Base-by-base conservation (phyloP, 2,888 invertebrate genomes). In the Drosophila kambysellisi region DNA sequence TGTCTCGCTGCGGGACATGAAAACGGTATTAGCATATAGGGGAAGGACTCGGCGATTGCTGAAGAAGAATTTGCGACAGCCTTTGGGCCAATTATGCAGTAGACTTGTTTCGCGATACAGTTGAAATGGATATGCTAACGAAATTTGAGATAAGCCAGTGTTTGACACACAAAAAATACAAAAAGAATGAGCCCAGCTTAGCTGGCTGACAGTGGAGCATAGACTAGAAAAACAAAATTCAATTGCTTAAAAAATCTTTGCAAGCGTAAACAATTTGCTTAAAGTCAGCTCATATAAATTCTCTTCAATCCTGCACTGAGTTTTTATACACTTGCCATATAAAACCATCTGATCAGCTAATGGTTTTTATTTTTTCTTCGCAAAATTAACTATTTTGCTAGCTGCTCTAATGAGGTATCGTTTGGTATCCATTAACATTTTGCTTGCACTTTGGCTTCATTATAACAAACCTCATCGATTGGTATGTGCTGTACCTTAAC, bases 361-460 rank as follows among this genome's bases (percentile, higher is more conserved):
- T 52, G 53, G 9, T 6, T 41, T 35, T 59, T 54, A 25, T 15
- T 46, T 46, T 12, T n/a, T 39, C 8, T 15, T 39, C 17, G 20
- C 56, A 11, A 43, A 30, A 63, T 60, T 48, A 60, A 51, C 46
- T 63, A 37, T 52, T 69, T 58, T 29, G 17, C 30, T 62, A 11
- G 35, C 54, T 48, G 73, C 20, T 58, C 54, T 83, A 83, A 83
- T 79, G 81, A 70, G 56, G 56, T 63, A 58, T 41, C 74, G 72
- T 74, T 82, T 50, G 79, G 62, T 60, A 68, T 68, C 74, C 81
- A 85, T 84, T 84, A 84, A 75, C 85, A 81, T 82, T 74, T 76
- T 46, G 82, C 81, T 56, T 71, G 70, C 61, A 68, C 63, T 73
- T 72, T 70, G 65, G 79, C 57, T 64, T 70, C 88, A 87, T 84